phyloP scores from a whole-genome alignment of 2,797 vertebrate genomes.

The Pangasius sanitwongsei region DNA sequence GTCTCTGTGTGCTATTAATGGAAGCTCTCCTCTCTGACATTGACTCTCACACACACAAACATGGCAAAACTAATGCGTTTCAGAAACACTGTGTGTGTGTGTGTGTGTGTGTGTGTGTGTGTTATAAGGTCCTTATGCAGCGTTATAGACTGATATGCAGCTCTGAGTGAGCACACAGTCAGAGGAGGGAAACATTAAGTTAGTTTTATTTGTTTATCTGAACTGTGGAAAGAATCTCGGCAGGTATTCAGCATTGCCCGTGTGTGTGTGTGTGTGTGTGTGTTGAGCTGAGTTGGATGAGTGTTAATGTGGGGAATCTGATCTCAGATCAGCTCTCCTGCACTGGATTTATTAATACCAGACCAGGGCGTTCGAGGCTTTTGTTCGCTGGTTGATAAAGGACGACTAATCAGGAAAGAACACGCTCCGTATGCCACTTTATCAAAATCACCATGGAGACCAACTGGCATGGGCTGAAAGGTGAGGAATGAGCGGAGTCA shows the following conservation, averaged over 20 bases:
- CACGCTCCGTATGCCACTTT: background rate
- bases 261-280: background rate
- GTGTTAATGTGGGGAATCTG: constrained; percentile 1
- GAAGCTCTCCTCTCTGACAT: constrained; percentile 62
- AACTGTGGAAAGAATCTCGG: constrained; percentile 26
- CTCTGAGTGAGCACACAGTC: background rate
- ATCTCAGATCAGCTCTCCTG: constrained; percentile 30
- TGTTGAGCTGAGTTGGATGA: background rate
- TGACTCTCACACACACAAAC: constrained; percentile 56
- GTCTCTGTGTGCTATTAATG: constrained; percentile 73
- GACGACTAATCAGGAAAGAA: background rate
- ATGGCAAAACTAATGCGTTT: constrained; percentile 2
- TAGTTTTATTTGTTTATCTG: constrained; percentile 22
- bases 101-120: background rate
- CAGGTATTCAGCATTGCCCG: constrained; percentile 3
- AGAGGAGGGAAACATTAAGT: background rate
- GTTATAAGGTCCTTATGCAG: background rate
- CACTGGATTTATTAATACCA: constrained; percentile 20
- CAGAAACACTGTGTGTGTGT: background rate
- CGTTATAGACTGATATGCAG: background rate
- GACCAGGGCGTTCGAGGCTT: constrained; percentile 34
- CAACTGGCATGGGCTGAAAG: constrained; percentile 2
- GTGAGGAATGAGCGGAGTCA: constrained; percentile 29
- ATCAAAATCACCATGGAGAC: constrained; percentile 40
- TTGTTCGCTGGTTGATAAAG: constrained; percentile 17